phyloP scores from a whole-genome alignment of 2,888 invertebrate genomes.

The Plebejus argus region DNA sequence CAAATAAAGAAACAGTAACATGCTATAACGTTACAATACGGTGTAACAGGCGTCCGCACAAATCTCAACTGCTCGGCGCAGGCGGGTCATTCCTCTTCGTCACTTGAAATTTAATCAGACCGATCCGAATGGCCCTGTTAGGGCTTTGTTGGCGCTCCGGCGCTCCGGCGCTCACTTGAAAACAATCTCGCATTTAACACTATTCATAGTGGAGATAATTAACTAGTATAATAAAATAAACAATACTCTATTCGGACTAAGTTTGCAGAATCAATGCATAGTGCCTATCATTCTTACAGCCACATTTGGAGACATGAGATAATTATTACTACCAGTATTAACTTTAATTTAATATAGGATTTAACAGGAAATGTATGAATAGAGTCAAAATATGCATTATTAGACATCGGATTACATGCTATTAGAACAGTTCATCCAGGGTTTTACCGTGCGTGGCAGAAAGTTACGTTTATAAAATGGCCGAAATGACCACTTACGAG shows the following conservation, averaged over 20 bases:
- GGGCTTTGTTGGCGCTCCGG: conserved; percentile 31
- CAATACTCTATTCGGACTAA: not conserved
- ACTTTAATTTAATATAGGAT: too few relatives aligned
- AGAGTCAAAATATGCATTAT: too few relatives aligned
- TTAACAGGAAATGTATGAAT: too few relatives aligned
- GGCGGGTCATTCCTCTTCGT: conserved; percentile 60
- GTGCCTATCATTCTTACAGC: too few relatives aligned
- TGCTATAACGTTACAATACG: conserved; percentile 18
- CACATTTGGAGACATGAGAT: too few relatives aligned
- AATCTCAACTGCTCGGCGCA: conserved; percentile 49
- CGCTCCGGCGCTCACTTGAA: not conserved
- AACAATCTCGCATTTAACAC: conserved; percentile 20
- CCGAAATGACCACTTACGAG: not conserved
- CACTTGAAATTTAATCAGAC: conserved; percentile 67
- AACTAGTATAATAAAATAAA: not conserved
- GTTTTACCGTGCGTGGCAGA: too few relatives aligned
- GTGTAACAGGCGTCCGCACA: conserved; percentile 44
- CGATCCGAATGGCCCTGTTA: conserved; percentile 40
- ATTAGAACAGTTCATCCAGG: too few relatives aligned
- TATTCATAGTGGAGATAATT: not conserved
- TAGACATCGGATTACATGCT: too few relatives aligned
- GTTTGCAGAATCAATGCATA: too few relatives aligned
- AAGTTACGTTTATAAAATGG: not conserved
- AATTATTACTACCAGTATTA: too few relatives aligned
- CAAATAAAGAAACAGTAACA: not conserved